Base-by-base conservation (phyloP, 2,888 invertebrate genomes). In the Nematopogon swammerdamellus region DNA sequence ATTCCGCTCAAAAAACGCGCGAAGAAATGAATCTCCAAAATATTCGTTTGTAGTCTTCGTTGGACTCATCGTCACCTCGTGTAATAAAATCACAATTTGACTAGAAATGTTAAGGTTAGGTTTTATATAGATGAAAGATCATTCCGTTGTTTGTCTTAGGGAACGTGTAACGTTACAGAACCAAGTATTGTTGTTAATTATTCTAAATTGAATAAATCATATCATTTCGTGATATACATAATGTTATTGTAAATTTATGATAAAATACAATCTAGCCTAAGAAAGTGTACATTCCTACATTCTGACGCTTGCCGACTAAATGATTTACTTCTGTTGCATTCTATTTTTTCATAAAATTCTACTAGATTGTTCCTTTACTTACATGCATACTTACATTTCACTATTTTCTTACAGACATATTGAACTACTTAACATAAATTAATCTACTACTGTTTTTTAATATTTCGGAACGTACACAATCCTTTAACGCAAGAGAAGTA, bases 171-270 rank as follows among this genome's bases (percentile, higher is more conserved):
- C 36, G 36, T 36, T 36, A 36, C 36, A 36, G 36, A 36, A 36
- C 36, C 36, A 36, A 36, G 36, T 6, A 36, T 36, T 36, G 11
- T 36, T 36, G 36, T 36, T 51, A 48, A 30, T 50, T 25, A 54
- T 58, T 57, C 57, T 52, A 57, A 57, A 60, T 57, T 55, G 60
- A 61, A 62, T 60, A 51, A 60, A 66, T 59, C 72, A 73, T 73
- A 73, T 73, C 73, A 68, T 62, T 57, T 61, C 62, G 63, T 66
- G 65, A 67, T 67, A 63, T 58, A 42, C 36, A 48, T 53, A 55
- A 55, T 50, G 61, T 59, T 61, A 60, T 59, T 59, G 63, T 63
- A 59, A 48, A 51, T 49, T 42, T n/a, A n/a, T n/a, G n/a, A n/a
- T n/a, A n/a, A n/a, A 47, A 19, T 14, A 6, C 36, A 5, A 47